Base-by-base conservation (phyloP, 1,140 invertebrate species). In the Brachionus plicatilis region DNA sequence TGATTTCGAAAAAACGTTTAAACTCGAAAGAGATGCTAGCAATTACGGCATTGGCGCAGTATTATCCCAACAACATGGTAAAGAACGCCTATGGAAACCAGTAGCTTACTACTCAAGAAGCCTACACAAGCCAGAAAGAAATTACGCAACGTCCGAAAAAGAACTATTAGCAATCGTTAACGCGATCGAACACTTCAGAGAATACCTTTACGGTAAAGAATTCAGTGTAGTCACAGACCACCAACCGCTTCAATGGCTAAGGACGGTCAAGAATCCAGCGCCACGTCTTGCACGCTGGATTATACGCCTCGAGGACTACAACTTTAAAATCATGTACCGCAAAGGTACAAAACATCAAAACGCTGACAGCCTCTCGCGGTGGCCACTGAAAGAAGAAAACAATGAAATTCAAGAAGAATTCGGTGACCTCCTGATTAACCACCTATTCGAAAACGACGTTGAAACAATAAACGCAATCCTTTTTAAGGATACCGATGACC, bases 151-250 rank as follows among this genome's bases (percentile, higher is more conserved):
- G 6, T 90, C 88, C 0, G 90, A 92, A 86, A 85, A 90, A 85
- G 91, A 92, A 88, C 86, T 90, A 60, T 85, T 92, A 24, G 91
- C 90, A 3, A 88, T 92, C 7, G 86, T 92, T 6, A 88, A 88
- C 88, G 88, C 88, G 0, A 86, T 91, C 1, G 84, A 90, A 68
- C 87, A 91, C 45, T 92, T 91, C 84, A 66, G 88, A 84, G 85
- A 88, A 29, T 92, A 91, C 86, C 85, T 92, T 3, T 89, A 89
- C 82, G 90, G 89, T 17, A 87, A 76, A 43, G 87, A 90, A 68
- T 92, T 92, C 85, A 89, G 85, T 24, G 87, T 92, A 1, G 78
- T 89, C 11, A 92, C 90, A 1, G 91, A 92, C 85, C 90, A 92
- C 85, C 87, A 87, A 86, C 89, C 90, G 0, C 85, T 92, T 41